phyloP scores from a whole-genome alignment of 2,797 vertebrate genomes.

The Psittacula derbiana region DNA sequence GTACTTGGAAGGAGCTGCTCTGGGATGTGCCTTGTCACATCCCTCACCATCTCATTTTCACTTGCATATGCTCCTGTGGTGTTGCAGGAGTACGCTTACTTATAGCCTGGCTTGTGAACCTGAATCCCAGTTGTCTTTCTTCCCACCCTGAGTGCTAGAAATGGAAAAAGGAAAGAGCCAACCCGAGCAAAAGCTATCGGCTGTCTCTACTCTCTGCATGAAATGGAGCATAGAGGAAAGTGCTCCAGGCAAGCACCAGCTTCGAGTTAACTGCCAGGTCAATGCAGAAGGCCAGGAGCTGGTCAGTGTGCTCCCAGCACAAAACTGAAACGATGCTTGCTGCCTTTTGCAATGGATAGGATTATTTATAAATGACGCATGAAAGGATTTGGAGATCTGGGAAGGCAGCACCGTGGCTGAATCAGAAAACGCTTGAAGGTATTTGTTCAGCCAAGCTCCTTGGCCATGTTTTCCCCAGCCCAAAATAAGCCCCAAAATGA shows the following conservation, averaged over 20 bases:
- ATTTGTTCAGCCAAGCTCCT: not conserved
- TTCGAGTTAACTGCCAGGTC: conserved; percentile 14
- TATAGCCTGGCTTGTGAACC: not conserved
- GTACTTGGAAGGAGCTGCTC: not conserved
- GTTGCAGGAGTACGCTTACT: not conserved
- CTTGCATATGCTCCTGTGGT: not conserved
- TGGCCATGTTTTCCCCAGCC: not conserved
- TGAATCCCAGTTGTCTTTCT: not conserved
- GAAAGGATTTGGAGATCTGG: not conserved
- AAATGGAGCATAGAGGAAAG: not conserved
- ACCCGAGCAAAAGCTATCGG: fast-evolving
- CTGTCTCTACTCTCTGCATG: not conserved
- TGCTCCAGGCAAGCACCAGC: conserved; percentile 20
- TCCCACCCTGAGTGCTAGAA: not conserved
- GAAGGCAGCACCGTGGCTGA: not conserved
- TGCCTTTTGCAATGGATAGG: not conserved
- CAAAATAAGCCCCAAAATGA: not conserved
- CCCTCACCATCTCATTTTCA: conserved; percentile 29
- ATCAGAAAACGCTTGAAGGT: not conserved
- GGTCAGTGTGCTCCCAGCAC: not conserved
- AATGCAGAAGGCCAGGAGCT: not conserved
- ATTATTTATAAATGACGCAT: conserved; percentile 25
- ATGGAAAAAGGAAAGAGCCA: not conserved
- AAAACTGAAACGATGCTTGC: not conserved
- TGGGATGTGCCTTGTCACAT: not conserved